These are phyloP conservation scores for Mellilla xanthometata DNA, from an alignment of 2,888 invertebrate genomes.

Conservation along the genomic window DNA sequence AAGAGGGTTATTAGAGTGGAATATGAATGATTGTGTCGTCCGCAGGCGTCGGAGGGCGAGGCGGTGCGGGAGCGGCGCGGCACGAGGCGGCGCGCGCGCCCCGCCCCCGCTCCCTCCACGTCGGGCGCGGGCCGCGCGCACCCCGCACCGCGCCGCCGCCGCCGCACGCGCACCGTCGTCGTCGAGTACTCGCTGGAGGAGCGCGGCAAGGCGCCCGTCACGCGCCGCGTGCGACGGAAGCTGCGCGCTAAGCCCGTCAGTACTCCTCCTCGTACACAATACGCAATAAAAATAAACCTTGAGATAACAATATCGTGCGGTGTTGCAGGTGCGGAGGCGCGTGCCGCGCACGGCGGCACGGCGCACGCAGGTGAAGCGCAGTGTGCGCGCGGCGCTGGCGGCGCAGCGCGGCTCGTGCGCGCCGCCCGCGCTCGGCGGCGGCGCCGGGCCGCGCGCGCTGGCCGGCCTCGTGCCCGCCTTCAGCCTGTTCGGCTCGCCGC, in stretches of 20 bases:
- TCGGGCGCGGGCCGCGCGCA: slow-evolving; percentile 10
- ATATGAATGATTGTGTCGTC: too few species aligned
- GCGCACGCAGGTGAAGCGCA: slow-evolving; percentile 59
- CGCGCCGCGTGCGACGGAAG: slow-evolving; percentile 71
- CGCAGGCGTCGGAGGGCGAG: background rate
- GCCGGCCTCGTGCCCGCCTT: slow-evolving; percentile 51
- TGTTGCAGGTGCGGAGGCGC: slow-evolving; percentile 45
- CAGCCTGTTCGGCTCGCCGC: slow-evolving; percentile 84
- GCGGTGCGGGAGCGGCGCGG: slow-evolving; percentile 1
- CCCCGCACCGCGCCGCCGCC: slow-evolving; percentile 44
- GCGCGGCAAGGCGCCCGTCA: slow-evolving; percentile 84
- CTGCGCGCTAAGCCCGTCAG: slow-evolving; percentile 59
- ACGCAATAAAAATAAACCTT: too few species aligned
- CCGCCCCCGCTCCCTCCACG: background rate
- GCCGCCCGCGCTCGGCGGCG: slow-evolving; percentile 22
- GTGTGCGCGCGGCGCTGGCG: slow-evolving; percentile 62
- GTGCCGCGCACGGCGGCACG: slow-evolving; percentile 70
- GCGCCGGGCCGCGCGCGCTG: slow-evolving; percentile 35
- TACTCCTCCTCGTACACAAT: too few species aligned
- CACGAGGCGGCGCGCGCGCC: background rate
- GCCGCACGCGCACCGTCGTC: slow-evolving; percentile 82
- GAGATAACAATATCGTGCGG: too few species aligned
- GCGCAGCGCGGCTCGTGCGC: slow-evolving; percentile 29
- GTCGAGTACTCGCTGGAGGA: slow-evolving; percentile 86
- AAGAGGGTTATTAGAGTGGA: too few species aligned